Base-by-base conservation (phyloP, 1,140 invertebrate species). In the Panagrolaimus sp. region DNA sequence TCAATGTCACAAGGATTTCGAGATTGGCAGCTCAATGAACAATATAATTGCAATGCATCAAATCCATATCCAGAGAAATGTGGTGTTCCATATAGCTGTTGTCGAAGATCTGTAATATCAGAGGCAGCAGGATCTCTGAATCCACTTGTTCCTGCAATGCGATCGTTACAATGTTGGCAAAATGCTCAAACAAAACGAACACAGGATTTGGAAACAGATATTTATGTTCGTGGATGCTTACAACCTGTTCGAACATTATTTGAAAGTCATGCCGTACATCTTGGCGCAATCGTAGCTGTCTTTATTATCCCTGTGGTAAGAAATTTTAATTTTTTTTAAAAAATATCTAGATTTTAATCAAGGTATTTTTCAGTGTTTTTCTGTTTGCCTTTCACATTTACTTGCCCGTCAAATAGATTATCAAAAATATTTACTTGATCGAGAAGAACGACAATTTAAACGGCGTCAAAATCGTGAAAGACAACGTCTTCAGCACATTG, bases 371-470 rank as follows among this genome's bases (percentile, higher is more conserved):
- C 65, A 82, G 80, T 82, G 73, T 48, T 44, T 82, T 28, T 75
- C 68, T 43, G 76, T 82, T 0, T 83, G 75, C 52, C 62, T 82
- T 9, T 66, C 77, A 9, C 74, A 82, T 58, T 72, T 81, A 43
- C 66, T 82, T 26, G 82, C 80, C 1, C 77, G 79, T 28, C 80
- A 82, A 76, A 83, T 82, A 46, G 80, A 82, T 48, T 83, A 83
- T 65, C 80, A 82, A 65, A 73, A 70, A 10, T 82, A 76, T 55
- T 63, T 82, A 32, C 66, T 82, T 12, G 74, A 77, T n/a, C 67
- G 80, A 62, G 80, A 82, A 74, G 75, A 75, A 10, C 55, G 80
- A 21, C 67, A 82, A 68, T 63, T 72, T 47, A 80, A 82, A 62
- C 68, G 82, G 1, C 69, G 78, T 10, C 58, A 71, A 44, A 64